Base-by-base conservation (phyloP, 1,140 invertebrate genomes). In the Proales similis region DNA sequence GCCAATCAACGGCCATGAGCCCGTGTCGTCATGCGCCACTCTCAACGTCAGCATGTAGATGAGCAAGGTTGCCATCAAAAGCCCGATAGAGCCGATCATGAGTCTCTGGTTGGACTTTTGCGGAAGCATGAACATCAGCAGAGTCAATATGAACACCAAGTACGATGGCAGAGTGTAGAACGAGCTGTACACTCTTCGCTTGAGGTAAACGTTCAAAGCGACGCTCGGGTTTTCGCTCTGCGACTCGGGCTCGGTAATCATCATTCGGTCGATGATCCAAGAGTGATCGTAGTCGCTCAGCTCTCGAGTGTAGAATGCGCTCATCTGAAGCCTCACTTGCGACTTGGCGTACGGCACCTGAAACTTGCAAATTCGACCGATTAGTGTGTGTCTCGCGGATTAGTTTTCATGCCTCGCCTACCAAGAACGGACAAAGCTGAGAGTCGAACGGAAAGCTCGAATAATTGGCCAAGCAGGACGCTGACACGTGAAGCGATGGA, bases 91-190 rank as follows among this genome's bases (percentile, higher is more conserved):
- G 12, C 51, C 51, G 29, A 57, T 57, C 4, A 57, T 42, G 11
- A 57, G 29, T 22, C 51, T 39, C 20, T 57, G 51, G 20, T 57
- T 57, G 14, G 51, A 57, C 32, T n/a, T 26, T 36, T 57, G 51
- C 1, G 51, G 51, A 17, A 57, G n/a, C 24, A 57, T 57, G 27
- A 57, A 57, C 51, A 57, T 57, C 36, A 57, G 45, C 3, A 57
- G 29, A 26, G 51, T 57, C 6, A 57, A 14, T n/a, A 57, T 22
- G 20, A 42, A 57, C n/a, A 57, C 51, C 29, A 57, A 42, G 32
- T 57, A 57, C 11, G 51, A 57, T 6, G 51, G 51, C 22, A 57
- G 45, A 26, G 36, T 57, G 20, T 42, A 57, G 0, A 57, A 24
- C 29, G 17, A 42, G 45, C 30, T 57, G 27, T 19, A 30, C 7